A percentile compares a stretch with the other conserved stretches of the same genome.
These are phyloP conservation scores for Panulirus ornatus DNA, from an alignment of 1,140 invertebrate species.

Conservation along the genomic window DNA sequence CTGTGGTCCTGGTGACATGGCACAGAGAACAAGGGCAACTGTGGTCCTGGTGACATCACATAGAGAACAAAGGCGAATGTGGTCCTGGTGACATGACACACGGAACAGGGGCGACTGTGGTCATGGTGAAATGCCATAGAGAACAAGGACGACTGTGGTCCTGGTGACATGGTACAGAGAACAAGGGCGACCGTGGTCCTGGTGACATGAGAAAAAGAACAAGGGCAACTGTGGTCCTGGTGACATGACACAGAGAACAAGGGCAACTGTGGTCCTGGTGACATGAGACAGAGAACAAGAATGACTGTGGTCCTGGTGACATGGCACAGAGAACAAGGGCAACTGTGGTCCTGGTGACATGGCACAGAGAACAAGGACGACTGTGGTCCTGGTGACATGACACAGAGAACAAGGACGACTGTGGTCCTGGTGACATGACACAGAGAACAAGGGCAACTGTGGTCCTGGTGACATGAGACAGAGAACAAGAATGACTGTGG, in stretches of 20 bases:
- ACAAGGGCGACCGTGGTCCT: conserved; percentile 1
- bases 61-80: neutral
- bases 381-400: conserved; percentile 10
- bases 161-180: conserved; percentile 7
- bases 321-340: conserved; percentile 9
- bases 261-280: conserved; percentile 2
- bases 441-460: conserved; percentile 3
- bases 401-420: conserved; percentile 1
- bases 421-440: conserved; percentile 13
- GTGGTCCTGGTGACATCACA: conserved; percentile 8
- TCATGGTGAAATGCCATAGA: conserved; percentile 7
- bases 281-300: conserved; percentile 5
- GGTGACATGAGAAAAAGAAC: neutral
- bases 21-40: conserved; percentile 1
- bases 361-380: neutral
- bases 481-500: conserved; percentile 10
- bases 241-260: conserved; percentile 5
- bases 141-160: conserved; percentile 3
- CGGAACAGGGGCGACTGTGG: neutral
- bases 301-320: conserved; percentile 1
- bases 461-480: conserved; percentile 4
- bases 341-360: conserved; percentile 5
- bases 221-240: neutral
- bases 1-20: conserved; percentile 9
- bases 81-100: conserved; percentile 10